Evolutionary conservation across 2,888 invertebrate species (phyloP).

Genomic region (Agrochola lota): DNA sequence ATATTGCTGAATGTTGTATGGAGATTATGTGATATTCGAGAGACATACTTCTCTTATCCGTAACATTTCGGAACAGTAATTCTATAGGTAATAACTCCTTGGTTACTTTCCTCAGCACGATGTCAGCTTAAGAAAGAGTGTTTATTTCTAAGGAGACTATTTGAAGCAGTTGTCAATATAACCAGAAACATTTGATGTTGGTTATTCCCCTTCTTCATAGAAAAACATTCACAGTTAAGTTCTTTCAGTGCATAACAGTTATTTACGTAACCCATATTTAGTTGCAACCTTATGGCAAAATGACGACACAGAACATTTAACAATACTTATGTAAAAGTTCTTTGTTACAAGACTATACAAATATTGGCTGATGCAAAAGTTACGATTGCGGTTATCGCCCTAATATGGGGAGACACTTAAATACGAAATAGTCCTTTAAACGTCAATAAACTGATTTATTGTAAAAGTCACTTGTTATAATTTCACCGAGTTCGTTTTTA

Average conservation of each 20-base stretch:
- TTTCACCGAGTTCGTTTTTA: not conserved
- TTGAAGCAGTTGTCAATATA: not conserved
- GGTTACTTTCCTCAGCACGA: not conserved
- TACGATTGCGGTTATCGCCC: constrained; percentile 19
- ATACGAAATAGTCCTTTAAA: constrained; percentile 3
- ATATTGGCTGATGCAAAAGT: constrained; percentile 29
- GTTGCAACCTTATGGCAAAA: not conserved
- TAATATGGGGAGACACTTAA: constrained; percentile 42
- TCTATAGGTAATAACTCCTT: not conserved
- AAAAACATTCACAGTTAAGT: not conserved
- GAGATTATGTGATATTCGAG: not conserved
- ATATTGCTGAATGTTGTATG: not conserved
- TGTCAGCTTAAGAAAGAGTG: not conserved
- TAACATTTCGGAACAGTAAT: not conserved
- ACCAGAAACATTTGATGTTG: not conserved
- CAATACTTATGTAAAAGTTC: constrained; percentile 9
- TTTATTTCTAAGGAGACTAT: not conserved
- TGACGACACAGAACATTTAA: not conserved
- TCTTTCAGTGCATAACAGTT: not conserved
- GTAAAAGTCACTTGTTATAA: not conserved
- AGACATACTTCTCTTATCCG: not conserved
- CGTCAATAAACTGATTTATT: constrained; percentile 25
- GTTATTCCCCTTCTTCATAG: not conserved
- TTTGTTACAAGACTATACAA: constrained; percentile 10
- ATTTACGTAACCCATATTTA: not conserved